Conservation (phyloP, 2,113 vertebrate genomes). For the Agelaius tricolor region DNA sequence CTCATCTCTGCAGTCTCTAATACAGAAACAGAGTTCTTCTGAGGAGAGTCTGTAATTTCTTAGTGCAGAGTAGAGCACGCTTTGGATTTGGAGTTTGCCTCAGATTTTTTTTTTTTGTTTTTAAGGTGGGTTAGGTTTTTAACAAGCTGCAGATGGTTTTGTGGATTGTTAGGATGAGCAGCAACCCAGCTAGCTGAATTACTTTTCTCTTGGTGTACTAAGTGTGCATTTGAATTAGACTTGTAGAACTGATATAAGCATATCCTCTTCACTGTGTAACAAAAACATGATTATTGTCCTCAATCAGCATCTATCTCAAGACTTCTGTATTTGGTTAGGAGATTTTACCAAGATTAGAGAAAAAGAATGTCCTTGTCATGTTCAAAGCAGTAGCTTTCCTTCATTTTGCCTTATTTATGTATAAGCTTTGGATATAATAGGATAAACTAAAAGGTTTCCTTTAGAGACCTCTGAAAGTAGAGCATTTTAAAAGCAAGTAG, state of each 20-base stretch:
- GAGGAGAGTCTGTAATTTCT: not conserved
- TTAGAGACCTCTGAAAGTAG: constrained; percentile 78
- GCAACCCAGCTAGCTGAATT: not conserved
- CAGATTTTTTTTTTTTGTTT: not conserved
- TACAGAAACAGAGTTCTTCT: not conserved
- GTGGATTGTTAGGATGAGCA: not conserved
- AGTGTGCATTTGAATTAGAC: not conserved
- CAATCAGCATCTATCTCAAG: constrained; percentile 3
- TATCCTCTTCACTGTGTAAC: constrained; percentile 3
- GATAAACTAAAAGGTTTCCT: constrained; percentile 79
- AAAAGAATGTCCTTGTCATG: constrained; percentile 3
- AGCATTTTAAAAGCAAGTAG: constrained; percentile 81
- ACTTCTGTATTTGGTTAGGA: constrained; percentile 2
- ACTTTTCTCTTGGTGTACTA: not conserved
- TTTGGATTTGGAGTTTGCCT: not conserved
- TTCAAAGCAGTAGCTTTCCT: constrained; percentile 65
- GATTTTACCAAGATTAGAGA: not conserved
- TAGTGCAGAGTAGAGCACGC: not conserved
- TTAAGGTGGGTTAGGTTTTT: not conserved
- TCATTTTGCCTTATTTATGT: constrained; percentile 73
- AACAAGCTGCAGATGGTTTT: not conserved
- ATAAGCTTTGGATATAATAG: constrained; percentile 73
- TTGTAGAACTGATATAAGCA: not conserved
- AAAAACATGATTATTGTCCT: constrained; percentile 25
- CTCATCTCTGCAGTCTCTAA: not conserved